Evolutionary conservation across 2,888 invertebrate species (phyloP).

Genomic region (Allolobophora icterica): DNA sequence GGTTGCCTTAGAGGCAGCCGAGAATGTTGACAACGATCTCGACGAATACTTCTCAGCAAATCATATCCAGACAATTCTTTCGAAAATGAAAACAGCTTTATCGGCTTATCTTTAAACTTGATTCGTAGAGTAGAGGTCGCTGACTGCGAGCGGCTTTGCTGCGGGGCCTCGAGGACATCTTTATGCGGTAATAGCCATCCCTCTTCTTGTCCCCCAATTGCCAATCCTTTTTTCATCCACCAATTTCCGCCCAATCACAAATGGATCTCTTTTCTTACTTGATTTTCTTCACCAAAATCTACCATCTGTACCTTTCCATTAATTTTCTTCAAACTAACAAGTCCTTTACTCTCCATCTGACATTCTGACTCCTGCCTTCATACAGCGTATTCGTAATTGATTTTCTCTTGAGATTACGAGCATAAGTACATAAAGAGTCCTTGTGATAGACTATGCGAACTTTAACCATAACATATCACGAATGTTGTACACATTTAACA

Average conservation of each 20-base stretch:
- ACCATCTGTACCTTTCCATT: neutral
- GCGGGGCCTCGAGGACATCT: neutral
- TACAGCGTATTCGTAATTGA: neutral
- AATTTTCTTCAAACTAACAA: neutral
- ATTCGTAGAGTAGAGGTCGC: neutral
- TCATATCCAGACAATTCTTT: neutral
- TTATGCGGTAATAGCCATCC: neutral
- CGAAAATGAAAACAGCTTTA: neutral
- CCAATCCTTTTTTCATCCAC: neutral
- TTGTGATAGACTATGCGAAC: too few species aligned
- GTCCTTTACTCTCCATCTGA: neutral
- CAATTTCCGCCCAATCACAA: neutral
- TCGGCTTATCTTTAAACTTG: neutral
- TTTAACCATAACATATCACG: too few species aligned
- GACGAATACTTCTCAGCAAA: constrained; percentile 22
- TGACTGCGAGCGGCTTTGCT: neutral
- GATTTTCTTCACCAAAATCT: neutral
- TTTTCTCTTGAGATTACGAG: neutral
- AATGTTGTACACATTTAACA: too few species aligned
- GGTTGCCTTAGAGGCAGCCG: neutral
- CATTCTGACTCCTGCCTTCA: neutral
- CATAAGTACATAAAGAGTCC: neutral
- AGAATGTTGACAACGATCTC: constrained; percentile 4
- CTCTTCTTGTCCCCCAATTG: neutral
- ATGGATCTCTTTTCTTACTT: neutral